Conservation (phyloP, 2,113 vertebrate species). For the Cathartes aura region DNA sequence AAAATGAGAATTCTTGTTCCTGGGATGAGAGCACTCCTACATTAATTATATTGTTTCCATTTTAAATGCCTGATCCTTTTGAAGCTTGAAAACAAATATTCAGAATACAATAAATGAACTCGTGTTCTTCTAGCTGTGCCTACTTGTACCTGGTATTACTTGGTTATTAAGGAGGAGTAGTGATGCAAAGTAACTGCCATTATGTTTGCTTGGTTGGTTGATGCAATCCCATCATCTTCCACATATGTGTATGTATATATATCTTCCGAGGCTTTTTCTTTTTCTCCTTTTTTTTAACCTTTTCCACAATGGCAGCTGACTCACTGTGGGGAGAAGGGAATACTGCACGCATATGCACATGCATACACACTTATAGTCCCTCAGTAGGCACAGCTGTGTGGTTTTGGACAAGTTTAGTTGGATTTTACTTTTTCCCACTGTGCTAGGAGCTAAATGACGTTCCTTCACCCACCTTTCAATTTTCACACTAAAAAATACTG, state of each 20-base stretch:
- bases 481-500: neutral
- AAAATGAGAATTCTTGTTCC: neutral
- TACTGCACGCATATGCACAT: neutral
- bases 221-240: neutral
- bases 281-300: neutral
- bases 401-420: neutral
- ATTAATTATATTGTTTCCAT: neutral
- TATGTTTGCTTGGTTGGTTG: neutral
- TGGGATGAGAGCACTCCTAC: neutral
- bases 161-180: neutral
- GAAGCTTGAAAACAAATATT: neutral
- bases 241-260: accelerated
- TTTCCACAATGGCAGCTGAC: neutral
- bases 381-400: neutral
- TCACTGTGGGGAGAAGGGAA: neutral
- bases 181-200: neutral
- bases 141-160: neutral
- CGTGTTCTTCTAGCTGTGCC: neutral
- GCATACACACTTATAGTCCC: accelerated
- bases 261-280: neutral
- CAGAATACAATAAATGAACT: neutral
- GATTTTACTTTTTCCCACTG: neutral
- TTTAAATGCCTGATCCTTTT: neutral
- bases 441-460: neutral
- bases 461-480: neutral